Base-by-base conservation (phyloP, 2,888 invertebrate genomes). In the Meliscaeva auricollis region DNA sequence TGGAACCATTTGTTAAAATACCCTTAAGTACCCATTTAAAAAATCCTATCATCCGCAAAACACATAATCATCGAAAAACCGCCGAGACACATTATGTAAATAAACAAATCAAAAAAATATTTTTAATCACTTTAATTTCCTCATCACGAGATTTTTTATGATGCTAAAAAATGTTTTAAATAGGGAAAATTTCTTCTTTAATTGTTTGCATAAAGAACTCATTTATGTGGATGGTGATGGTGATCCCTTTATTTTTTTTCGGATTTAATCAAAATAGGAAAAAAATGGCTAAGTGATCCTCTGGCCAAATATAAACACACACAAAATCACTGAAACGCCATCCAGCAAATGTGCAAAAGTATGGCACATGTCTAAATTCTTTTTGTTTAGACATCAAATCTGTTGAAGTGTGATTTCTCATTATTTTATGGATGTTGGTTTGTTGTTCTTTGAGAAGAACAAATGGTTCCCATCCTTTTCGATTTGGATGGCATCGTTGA, bases 341-440 rank as follows among this genome's bases (percentile, higher is more conserved):
- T 35, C 9, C 64, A 48, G 48, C 73, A 64, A 58, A 52, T 72
- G 72, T 80, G 85, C 85, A 68, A 81, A 80, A 85, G 85, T 85
- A 85, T 85, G 85, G 85, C 72, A 81, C 85, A 81, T 81, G 81
- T 85, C 85, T 85, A 69, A 41, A 35, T 64, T 69, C 62, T 73
- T 81, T 85, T 85, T 85, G 85, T 85, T 85, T 85, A 81, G 85
- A 77, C 81, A 85, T 85, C 76, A 76, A 81, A 85, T 85, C 81
- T 73, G 81, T 81, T 85, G 81, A 85, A 85, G 85, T 85, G 81
- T 85, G 76, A 81, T 85, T 81, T 81, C 73, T 68, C 81, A 68
- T 76, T 73, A 60, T 85, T 78, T 78, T 62, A 54, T 72, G 30
- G 48, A 15, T 54, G 17, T 20, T 74, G n/a, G 68, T 44, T 15